Evolutionary conservation across 2,113 vertebrate species (phyloP).

Genomic region (Bothrops jararaca): DNA sequence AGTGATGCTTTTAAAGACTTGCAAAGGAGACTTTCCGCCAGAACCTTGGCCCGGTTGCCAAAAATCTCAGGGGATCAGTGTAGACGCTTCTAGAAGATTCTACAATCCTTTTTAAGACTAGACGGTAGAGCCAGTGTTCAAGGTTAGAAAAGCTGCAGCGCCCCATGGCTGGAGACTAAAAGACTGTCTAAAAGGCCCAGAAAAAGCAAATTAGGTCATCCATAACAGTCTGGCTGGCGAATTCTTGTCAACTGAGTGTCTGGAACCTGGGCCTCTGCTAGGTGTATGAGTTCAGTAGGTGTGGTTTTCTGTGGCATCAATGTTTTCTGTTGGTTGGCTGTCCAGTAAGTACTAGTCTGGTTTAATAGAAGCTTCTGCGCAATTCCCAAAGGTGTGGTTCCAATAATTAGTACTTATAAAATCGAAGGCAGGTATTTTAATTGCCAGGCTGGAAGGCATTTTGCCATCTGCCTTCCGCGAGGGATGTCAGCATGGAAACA

Average conservation of each 20-base stretch:
- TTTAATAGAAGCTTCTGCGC: not conserved
- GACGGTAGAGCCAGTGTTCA: not conserved
- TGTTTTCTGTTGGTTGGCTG: too few relatives aligned
- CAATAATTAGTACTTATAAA: not conserved
- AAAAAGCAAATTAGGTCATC: not conserved
- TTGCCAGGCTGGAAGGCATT: not conserved
- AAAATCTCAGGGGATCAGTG: not conserved
- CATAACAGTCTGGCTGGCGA: too few relatives aligned
- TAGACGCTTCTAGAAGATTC: not conserved
- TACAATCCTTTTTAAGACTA: not conserved
- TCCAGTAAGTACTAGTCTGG: too few relatives aligned
- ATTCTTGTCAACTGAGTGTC: not conserved
- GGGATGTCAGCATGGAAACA: not conserved
- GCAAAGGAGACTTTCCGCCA: not conserved
- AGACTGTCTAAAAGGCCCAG: not conserved
- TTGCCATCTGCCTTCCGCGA: not conserved
- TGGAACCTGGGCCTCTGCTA: not conserved
- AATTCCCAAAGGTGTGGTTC: slow-evolving; percentile 1
- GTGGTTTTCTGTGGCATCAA: not conserved
- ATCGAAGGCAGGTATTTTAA: too few relatives aligned
- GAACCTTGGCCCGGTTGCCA: not conserved
- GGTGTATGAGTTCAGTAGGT: not conserved
- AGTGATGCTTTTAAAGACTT: not conserved
- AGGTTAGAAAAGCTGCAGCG: not conserved
- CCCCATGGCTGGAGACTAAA: not conserved